A percentile compares a stretch with the other conserved stretches of the same genome.
Evolutionary conservation across 2,113 vertebrate species (phyloP).

Genomic region (Actenoides hombroni): DNA sequence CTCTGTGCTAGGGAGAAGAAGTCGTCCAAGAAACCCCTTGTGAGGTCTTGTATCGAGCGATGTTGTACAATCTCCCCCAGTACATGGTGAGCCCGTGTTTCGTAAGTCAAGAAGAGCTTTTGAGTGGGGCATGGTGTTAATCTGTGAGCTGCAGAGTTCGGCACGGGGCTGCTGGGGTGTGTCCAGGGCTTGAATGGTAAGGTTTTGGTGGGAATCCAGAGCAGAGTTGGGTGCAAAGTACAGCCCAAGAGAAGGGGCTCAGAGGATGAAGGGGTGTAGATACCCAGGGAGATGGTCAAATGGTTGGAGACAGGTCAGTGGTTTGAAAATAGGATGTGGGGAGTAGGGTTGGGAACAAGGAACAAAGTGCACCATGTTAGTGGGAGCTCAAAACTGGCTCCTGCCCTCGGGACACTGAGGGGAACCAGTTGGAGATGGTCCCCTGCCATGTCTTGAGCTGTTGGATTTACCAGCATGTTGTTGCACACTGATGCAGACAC

Average conservation of each 20-base stretch:
- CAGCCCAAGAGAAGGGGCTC: not conserved
- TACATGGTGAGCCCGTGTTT: constrained; percentile 84
- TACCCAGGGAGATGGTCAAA: fast-evolving
- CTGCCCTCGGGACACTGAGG: not conserved
- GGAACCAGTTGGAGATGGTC: not conserved
- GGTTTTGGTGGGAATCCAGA: not conserved
- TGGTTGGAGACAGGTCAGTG: not conserved
- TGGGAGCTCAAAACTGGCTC: not conserved
- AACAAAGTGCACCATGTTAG: not conserved
- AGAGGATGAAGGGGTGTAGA: not conserved
- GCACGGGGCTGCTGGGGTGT: fast-evolving
- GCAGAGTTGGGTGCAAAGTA: not conserved
- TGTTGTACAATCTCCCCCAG: constrained; percentile 93
- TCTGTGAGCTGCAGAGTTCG: not conserved
- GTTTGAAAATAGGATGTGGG: not conserved
- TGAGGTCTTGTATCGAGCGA: constrained; percentile 89
- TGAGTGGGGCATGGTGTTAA: not conserved
- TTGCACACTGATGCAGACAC: not conserved
- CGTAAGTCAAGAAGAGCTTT: not conserved
- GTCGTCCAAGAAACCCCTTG: constrained; percentile 89
- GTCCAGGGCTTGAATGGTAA: not conserved
- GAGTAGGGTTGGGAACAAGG: not conserved
- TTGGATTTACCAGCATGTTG: not conserved
- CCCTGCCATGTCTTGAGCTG: not conserved
- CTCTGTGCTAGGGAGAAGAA: constrained; percentile 86